phyloP scores from a whole-genome alignment of 2,888 invertebrate species.

The Drosophila pegasa region DNA sequence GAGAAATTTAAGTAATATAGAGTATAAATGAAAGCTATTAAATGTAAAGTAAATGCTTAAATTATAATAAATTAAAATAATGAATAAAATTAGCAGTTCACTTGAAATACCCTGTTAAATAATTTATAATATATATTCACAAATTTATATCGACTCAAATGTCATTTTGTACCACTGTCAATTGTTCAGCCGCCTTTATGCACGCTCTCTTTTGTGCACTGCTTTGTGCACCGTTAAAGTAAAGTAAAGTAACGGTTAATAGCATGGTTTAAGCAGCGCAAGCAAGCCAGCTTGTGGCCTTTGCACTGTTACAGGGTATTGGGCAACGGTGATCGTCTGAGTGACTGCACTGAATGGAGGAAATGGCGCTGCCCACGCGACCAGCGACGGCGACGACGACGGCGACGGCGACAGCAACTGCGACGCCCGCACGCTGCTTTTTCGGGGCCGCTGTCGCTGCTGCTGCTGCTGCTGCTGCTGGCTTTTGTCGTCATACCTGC shows the following conservation, averaged over 20 bases:
- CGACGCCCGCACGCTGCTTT: conserved; percentile 49
- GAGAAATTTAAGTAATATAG: not conserved
- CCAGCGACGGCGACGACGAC: conserved; percentile 36
- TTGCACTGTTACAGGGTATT: conserved; percentile 41
- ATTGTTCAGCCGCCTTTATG: not conserved
- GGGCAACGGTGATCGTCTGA: conserved; percentile 34
- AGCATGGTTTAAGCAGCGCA: conserved; percentile 1
- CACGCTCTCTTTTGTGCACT: conserved; percentile 8
- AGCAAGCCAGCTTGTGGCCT: conserved; percentile 1
- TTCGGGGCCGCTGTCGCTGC: conserved; percentile 26
- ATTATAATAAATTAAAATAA: too few species aligned
- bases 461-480: conserved; percentile 28
- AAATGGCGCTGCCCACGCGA: conserved; percentile 62
- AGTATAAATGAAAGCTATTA: not conserved
- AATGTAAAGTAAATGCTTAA: too few species aligned
- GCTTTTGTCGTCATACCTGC: conserved; percentile 53
- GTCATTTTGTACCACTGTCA: not conserved
- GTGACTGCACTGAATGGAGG: conserved; percentile 48
- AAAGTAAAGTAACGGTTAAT: conserved; percentile 7
- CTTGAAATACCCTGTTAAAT: not conserved
- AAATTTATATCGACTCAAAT: not conserved
- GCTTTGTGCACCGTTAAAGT: conserved; percentile 1
- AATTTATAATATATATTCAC: not conserved
- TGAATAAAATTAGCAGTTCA: not conserved
- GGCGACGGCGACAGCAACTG: conserved; percentile 26